Evolutionary conservation across 2,888 invertebrate genomes (phyloP), one percentile per base, ranked within the genome.

Genomic region (Callinectes sapidus): DNA sequence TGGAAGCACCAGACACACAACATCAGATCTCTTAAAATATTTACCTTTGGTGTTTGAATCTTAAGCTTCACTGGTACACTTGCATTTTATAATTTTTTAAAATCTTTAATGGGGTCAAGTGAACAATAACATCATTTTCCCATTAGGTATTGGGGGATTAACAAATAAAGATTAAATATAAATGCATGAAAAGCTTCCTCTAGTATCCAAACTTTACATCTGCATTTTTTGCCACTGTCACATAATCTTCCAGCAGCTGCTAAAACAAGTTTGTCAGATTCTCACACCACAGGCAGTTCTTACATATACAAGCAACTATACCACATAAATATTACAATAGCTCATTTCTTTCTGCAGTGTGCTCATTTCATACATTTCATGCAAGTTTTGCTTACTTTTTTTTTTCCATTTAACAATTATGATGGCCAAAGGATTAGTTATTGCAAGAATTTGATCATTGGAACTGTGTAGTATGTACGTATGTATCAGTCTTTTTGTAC

Each of bases 11-110:
- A 61, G 54, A 92, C 92, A 92, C 92, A 92, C 77, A 92, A 92
- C 92, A 92, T 92, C 92, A 92, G 92, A 92, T 92, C 92, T 92
- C 92, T 92, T 92, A 92, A 92, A 89, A 89, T 92, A 92, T 89
- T 92, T 89, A 92, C 92, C 92, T 92, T 92, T 92, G 89, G 92
- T 92, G 92, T 92, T 92, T 92, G 92, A 92, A 92, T 92, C 92
- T 92, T 89, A 86, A 86, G 86, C 77, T 92, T 89, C 66, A 89
- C 61, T 61, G 86, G 35, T 89, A 81, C 89, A 86, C 92, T 86
- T 92, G 39, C 32, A 61, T 81, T 35, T 81, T 18, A 81, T 81
- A 35, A 32, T 81, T 81, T 81, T 35, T 35, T 32, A 14, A 81
- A 32, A 81, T 5, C 16, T 81, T 81, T 13, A 81, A 81, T 35